phyloP scores from a whole-genome alignment of 2,888 invertebrate genomes.

The Hedychridium roseum region DNA sequence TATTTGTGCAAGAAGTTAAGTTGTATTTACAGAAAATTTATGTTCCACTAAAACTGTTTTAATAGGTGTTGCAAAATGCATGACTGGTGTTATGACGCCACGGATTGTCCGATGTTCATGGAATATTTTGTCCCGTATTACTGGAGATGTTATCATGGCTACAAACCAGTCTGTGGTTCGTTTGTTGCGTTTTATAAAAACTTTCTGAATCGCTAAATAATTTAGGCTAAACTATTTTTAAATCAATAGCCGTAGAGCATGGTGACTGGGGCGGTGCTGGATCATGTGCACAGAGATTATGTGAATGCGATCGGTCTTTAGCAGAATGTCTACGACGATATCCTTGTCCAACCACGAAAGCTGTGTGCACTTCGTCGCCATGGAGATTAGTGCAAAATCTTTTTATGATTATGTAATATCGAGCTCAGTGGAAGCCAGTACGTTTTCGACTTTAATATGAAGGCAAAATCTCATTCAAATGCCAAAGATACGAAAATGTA shows the following conservation, averaged over 20 bases:
- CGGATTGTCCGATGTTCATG: slow-evolving; percentile 80
- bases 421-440: no score
- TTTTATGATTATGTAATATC: slow-evolving; percentile 68
- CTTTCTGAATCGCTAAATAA: neutral
- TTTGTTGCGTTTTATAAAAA: slow-evolving; percentile 54
- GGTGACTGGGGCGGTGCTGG: slow-evolving; percentile 69
- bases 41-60: no score
- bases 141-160: slow-evolving; percentile 83
- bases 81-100: slow-evolving; percentile 84
- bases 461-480: slow-evolving; percentile 3
- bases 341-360: slow-evolving; percentile 76
- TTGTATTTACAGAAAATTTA: no score
- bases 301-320: slow-evolving; percentile 83
- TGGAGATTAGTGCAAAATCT: slow-evolving; percentile 79
- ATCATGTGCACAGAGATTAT: slow-evolving; percentile 80
- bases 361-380: slow-evolving; percentile 78
- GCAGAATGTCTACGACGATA: slow-evolving; percentile 81
- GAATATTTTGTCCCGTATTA: slow-evolving; percentile 88
- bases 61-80: slow-evolving; percentile 84
- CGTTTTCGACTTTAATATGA: neutral
- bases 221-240: slow-evolving; percentile 14
- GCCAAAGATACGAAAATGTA: slow-evolving; percentile 1
- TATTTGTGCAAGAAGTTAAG: no score
- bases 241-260: slow-evolving; percentile 69
- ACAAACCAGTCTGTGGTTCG: slow-evolving; percentile 78